Evolutionary conservation across 2,797 vertebrate genomes (phyloP).

Genomic region (Periophthalmus magnuspinnatus): DNA sequence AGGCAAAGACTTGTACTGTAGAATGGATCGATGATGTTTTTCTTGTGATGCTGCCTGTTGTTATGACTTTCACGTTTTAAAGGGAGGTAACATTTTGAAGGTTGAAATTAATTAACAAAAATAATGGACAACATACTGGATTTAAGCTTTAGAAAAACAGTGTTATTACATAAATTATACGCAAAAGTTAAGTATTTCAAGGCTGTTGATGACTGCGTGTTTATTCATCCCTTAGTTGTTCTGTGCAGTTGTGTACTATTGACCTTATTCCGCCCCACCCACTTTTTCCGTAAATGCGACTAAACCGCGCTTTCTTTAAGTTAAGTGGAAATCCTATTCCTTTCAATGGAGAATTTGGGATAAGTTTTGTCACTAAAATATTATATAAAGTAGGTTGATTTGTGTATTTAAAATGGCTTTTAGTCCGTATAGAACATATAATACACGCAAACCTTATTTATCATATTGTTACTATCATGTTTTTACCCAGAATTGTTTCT

Average conservation of each 20-base stretch:
- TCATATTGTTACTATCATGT: neutral
- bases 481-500: neutral
- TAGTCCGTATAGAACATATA: too few species aligned
- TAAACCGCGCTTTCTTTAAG: too few species aligned
- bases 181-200: neutral
- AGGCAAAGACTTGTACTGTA: constrained; percentile 18
- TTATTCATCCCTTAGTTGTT: neutral
- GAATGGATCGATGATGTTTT: constrained; percentile 28
- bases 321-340: too few species aligned
- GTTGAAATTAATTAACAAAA: neutral
- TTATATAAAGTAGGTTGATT: too few species aligned
- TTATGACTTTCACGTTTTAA: neutral
- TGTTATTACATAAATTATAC: neutral
- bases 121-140: neutral
- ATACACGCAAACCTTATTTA: neutral
- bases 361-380: too few species aligned
- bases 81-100: neutral
- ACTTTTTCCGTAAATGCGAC: too few species aligned
- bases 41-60: neutral
- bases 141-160: too few species aligned
- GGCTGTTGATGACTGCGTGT: neutral
- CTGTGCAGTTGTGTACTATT: too few species aligned
- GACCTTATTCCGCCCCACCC: too few species aligned
- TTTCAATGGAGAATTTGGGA: too few species aligned
- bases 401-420: too few species aligned